Evolutionary conservation across 2,888 invertebrate genomes (phyloP), one percentile per base, ranked within the genome.

Genomic region (Apamea sordens): DNA sequence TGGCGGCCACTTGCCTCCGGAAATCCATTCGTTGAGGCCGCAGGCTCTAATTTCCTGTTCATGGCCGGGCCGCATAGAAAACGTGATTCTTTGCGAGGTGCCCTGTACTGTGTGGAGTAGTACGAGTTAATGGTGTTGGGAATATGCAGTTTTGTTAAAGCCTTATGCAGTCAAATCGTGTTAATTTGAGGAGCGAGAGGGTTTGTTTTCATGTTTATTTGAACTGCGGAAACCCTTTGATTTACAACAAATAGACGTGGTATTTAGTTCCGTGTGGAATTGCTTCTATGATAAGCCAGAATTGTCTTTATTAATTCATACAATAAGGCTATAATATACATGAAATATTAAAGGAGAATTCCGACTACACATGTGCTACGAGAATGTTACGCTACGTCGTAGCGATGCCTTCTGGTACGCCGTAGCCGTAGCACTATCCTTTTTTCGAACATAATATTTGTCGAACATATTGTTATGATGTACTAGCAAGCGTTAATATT

Each of bases 11-110:
- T 92, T 85, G 82, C 88, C 87, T 77, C 88, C 92, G 94, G 94
- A 93, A 94, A 92, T 93, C 93, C 92, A 94, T 94, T 92, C 91
- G 89, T 90, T 90, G 89, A 83, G 90, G 86, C 92, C 90, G 89
- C 90, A 92, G 92, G 92, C 92, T 91, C 94, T 93, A 93, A 94
- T 94, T 94, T 94, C 94, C 94, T 92, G 91, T 89, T 88, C 82
- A 87, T 88, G 87, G 89, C 87, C 88, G 85, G 85, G 83, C 87
- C 90, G 89, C 89, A 89, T 91, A 88, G 88, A 89, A 90, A 92
- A 90, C 88, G 88, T 84, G 87, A 89, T 87, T 85, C 89, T 86
- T 89, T 83, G 76, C 71, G 80, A 73, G 77, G 65, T 76, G 41
- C 79, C 65, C 61, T 28, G 71, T 41, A 53, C 80, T 21, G 24